A percentile compares a stretch with the other conserved stretches of the same genome.
Evolutionary conservation across 53 echinoderm and acorn worm genomes (phyloP).

Genomic region (Glandiceps talaboti): DNA sequence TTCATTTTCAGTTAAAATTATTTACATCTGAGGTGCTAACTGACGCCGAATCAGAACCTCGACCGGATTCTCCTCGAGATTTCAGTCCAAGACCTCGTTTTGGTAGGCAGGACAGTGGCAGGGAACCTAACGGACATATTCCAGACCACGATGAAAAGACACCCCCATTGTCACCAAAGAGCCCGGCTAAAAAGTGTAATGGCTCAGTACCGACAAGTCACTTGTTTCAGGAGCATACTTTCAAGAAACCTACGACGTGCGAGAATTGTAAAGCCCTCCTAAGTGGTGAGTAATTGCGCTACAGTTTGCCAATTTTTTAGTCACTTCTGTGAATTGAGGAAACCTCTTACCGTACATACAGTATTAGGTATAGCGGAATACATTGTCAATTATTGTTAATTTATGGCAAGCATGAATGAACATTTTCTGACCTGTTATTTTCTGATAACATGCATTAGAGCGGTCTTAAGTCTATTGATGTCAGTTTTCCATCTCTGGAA

Average conservation of each 20-base stretch:
- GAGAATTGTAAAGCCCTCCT: slow-evolving; percentile 63
- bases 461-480: no score
- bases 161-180: neutral
- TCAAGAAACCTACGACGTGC: slow-evolving; percentile 80
- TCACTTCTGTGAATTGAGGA: no score
- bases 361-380: no score
- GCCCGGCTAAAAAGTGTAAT: neutral
- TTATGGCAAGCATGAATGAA: no score
- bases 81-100: neutral
- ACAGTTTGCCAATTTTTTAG: no score
- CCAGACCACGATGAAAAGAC: neutral
- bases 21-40: neutral
- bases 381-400: no score
- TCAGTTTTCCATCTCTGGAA: no score
- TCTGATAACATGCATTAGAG: no score
- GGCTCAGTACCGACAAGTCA: slow-evolving; percentile 14
- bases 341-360: no score
- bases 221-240: slow-evolving; percentile 75
- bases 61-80: neutral
- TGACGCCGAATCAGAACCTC: neutral
- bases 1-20: neutral
- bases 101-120: neutral
- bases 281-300: slow-evolving; percentile 57
- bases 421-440: no score
- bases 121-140: neutral